phyloP scores from a whole-genome alignment of 2,888 invertebrate genomes.

The Mylabris sibirica region DNA sequence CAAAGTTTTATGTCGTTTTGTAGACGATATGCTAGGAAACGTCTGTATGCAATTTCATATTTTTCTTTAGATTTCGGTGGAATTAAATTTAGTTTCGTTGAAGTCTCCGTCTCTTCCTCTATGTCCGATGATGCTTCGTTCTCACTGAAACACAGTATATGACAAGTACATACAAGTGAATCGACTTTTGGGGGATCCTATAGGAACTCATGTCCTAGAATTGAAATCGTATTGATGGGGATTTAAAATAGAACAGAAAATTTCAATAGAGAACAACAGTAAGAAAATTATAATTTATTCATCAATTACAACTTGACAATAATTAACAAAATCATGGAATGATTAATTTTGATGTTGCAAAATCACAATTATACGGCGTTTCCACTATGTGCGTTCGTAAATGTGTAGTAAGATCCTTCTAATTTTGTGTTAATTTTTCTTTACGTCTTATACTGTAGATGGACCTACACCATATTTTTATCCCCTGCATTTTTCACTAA shows the following conservation, averaged over 20 bases:
- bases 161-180: background rate
- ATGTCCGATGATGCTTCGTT: background rate
- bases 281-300: too few relatives aligned
- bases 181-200: background rate
- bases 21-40: conserved; percentile 28
- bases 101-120: background rate
- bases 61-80: conserved; percentile 19
- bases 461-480: too few relatives aligned
- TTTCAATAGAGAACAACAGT: too few relatives aligned
- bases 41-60: conserved; percentile 21
- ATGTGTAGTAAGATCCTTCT: too few relatives aligned
- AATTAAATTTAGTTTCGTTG: background rate
- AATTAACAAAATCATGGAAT: conserved; percentile 33
- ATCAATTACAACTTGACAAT: too few relatives aligned
- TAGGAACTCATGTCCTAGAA: background rate
- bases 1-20: conserved; percentile 18
- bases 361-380: conserved; percentile 48
- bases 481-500: too few relatives aligned
- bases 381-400: conserved; percentile 59
- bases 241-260: too few relatives aligned
- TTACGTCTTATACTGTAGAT: too few relatives aligned
- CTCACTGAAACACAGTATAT: background rate
- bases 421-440: too few relatives aligned
- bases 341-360: too few relatives aligned
- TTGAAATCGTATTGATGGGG: background rate